phyloP scores from a whole-genome alignment of 2,797 vertebrate genomes.

The Sylvia borin region DNA sequence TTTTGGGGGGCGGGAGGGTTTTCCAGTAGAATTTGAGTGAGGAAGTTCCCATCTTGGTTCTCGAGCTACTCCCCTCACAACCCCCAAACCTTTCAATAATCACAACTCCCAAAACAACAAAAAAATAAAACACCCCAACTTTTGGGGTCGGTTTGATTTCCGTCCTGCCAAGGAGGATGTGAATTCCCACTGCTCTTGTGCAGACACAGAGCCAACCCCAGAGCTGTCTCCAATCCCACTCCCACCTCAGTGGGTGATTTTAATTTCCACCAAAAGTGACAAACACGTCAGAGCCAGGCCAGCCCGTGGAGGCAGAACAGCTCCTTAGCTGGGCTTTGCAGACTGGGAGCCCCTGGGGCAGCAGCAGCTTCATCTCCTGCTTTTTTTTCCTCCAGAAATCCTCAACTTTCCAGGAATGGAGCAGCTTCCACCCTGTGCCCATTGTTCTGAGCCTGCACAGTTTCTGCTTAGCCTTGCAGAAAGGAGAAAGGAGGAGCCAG shows the following conservation, averaged over 20 bases:
- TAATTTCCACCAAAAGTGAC: background rate
- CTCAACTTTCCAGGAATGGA: background rate
- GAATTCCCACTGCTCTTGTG: background rate
- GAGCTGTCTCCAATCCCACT: background rate
- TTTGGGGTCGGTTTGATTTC: background rate
- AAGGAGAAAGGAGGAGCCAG: background rate
- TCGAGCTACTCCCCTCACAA: background rate
- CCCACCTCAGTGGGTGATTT: background rate
- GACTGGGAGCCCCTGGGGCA: background rate
- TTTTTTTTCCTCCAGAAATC: background rate
- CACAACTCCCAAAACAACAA: background rate
- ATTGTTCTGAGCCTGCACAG: background rate
- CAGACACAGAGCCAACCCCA: background rate
- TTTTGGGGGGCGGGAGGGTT: too few relatives aligned
- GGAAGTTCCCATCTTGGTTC: background rate
- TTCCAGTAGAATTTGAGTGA: background rate
- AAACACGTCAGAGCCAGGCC: background rate
- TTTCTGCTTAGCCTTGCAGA: background rate
- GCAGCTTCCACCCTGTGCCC: background rate
- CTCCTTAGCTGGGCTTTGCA: background rate
- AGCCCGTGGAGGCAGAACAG: background rate
- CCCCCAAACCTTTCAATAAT: background rate
- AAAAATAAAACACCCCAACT: rapidly evolving
- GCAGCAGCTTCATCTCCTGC: background rate
- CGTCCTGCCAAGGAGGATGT: background rate